phyloP scores from a whole-genome alignment of 2,113 vertebrate genomes.

The Nannospalax galili region DNA sequence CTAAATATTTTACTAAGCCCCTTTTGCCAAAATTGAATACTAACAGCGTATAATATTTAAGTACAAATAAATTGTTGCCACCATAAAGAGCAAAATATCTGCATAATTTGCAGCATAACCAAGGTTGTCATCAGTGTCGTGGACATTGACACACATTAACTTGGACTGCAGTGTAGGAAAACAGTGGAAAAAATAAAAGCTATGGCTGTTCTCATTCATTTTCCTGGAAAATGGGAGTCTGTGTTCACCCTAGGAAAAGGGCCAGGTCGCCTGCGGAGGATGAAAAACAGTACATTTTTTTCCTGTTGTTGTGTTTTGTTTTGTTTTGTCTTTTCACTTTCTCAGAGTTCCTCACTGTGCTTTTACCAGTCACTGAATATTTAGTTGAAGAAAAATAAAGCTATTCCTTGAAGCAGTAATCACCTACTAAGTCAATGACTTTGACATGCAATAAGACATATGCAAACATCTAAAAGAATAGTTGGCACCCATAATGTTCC shows the following conservation, averaged over 20 bases:
- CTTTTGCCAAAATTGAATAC: background rate
- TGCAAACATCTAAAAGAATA: background rate
- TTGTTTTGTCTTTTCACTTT: conserved; percentile 25
- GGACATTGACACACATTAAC: background rate
- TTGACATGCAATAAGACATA: background rate
- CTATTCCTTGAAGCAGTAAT: background rate
- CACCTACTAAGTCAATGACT: background rate
- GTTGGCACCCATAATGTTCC: background rate
- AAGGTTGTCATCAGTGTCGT: conserved; percentile 5
- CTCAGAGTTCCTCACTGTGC: conserved; percentile 26
- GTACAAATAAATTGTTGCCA: conserved; percentile 23
- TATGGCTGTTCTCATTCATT: conserved; percentile 60
- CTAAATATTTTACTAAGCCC: background rate
- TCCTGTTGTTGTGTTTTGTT: no score
- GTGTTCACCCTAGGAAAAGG: conserved; percentile 63
- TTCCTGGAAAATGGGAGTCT: conserved; percentile 72
- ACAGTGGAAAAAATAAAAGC: conserved; percentile 24
- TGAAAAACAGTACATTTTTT: conserved; percentile 48
- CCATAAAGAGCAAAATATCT: conserved; percentile 43
- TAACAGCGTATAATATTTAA: conserved; percentile 33
- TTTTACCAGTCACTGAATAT: background rate
- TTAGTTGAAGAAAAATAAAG: background rate
- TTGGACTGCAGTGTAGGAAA: conserved; percentile 58
- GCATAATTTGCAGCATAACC: background rate
- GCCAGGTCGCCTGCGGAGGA: conserved; percentile 46